These are phyloP conservation scores for Fragariocoptes setiger DNA, from an alignment of 1,140 invertebrate genomes.

Conservation along the genomic window DNA sequence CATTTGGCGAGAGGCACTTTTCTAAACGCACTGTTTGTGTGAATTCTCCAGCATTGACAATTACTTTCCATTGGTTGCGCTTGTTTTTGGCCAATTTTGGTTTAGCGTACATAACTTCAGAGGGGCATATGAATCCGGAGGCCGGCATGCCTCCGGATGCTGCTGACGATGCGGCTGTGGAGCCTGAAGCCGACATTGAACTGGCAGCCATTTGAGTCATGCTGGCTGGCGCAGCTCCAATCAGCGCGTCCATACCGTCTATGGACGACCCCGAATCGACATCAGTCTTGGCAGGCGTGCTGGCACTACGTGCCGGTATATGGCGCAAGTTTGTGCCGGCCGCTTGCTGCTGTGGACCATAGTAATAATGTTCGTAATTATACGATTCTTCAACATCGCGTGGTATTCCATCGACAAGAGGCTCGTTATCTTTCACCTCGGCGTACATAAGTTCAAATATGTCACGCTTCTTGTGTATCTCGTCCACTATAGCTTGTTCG, in stretches of 20 bases:
- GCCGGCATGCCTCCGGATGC: slow-evolving; percentile 24
- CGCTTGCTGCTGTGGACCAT: slow-evolving; percentile 10
- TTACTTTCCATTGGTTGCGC: slow-evolving; percentile 49
- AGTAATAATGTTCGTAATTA: slow-evolving; percentile 23
- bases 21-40: slow-evolving; percentile 49
- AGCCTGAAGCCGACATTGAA: background rate
- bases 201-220: background rate
- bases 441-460: slow-evolving; percentile 32
- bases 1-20: slow-evolving; percentile 33
- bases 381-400: slow-evolving; percentile 24
- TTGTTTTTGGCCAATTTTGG: slow-evolving; percentile 40
- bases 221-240: too few species aligned
- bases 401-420: slow-evolving; percentile 23
- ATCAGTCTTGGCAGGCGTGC: background rate
- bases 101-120: slow-evolving; percentile 43
- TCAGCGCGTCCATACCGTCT: background rate
- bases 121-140: slow-evolving; percentile 32
- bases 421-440: slow-evolving; percentile 22
- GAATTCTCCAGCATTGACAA: slow-evolving; percentile 46
- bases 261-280: background rate
- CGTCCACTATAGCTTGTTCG: slow-evolving; percentile 31
- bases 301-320: background rate
- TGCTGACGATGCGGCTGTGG: background rate
- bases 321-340: background rate
- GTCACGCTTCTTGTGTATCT: slow-evolving; percentile 31